A percentile compares a stretch with the other conserved stretches of the same genome.
phyloP scores from a whole-genome alignment of 2,888 invertebrate species.

The Scaptomyza cyrtandrae region DNA sequence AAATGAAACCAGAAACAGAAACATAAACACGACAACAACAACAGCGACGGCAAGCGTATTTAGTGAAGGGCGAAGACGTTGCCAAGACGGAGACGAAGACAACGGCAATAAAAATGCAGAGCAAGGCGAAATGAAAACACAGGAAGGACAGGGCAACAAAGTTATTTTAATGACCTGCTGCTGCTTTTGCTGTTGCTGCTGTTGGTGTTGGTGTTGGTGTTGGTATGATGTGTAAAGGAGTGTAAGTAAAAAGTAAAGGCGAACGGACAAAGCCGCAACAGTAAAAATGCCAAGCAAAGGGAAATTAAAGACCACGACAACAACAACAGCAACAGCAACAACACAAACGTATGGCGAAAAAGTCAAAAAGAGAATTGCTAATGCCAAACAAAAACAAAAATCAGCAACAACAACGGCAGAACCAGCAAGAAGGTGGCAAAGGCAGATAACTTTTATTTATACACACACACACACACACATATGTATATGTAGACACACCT shows the following conservation, averaged over 20 bases:
- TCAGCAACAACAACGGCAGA: slow-evolving; percentile 5
- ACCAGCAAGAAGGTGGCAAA: slow-evolving; percentile 28
- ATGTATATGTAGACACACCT: not conserved
- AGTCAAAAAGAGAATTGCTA: slow-evolving; percentile 59
- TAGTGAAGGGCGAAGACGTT: slow-evolving; percentile 54
- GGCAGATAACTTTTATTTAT: slow-evolving; percentile 44
- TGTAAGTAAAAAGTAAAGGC: slow-evolving; percentile 38
- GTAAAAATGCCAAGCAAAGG: slow-evolving; percentile 55
- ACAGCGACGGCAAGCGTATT: slow-evolving; percentile 15
- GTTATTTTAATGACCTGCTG: slow-evolving; percentile 78
- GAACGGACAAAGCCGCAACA: slow-evolving; percentile 56
- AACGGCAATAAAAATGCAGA: slow-evolving; percentile 69
- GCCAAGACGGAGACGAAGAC: slow-evolving; percentile 41
- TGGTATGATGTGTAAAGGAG: not conserved
- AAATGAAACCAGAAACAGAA: slow-evolving; percentile 30
- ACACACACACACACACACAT: slow-evolving; percentile 2
- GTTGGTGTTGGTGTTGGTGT: not conserved
- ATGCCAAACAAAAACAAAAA: slow-evolving; percentile 40
- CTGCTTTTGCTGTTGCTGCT: slow-evolving; percentile 12
- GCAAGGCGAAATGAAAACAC: slow-evolving; percentile 54
- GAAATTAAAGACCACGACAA: slow-evolving; percentile 61
- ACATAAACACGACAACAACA: slow-evolving; percentile 8
- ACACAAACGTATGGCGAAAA: slow-evolving; percentile 35
- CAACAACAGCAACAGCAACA: slow-evolving; percentile 34
- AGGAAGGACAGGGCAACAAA: slow-evolving; percentile 75